These are phyloP conservation scores for Prietella phreatophila DNA, from an alignment of 2,113 vertebrate species.

Conservation along the genomic window DNA sequence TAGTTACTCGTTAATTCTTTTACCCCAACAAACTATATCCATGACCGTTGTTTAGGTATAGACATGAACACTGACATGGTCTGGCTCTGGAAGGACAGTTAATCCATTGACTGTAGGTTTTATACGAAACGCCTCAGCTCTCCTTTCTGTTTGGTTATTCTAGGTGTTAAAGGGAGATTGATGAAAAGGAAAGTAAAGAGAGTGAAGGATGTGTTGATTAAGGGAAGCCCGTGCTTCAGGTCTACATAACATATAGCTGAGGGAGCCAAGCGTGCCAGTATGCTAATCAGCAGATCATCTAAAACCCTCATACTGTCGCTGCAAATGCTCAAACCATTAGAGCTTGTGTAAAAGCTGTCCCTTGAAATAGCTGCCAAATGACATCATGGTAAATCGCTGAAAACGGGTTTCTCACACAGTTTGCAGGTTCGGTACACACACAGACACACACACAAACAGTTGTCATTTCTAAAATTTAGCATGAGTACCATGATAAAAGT, in stretches of 20 bases:
- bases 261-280: conserved; percentile 21
- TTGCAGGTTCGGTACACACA: not conserved
- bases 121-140: not conserved
- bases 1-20: not conserved
- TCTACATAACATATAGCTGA: conserved; percentile 28
- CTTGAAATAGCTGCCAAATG: conserved; percentile 9
- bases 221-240: conserved; percentile 21
- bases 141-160: not conserved
- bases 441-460: not conserved
- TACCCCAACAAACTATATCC: not conserved
- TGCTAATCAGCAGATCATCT: conserved; percentile 31
- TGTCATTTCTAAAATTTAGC: not conserved
- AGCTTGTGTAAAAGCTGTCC: not conserved
- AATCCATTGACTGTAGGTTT: not conserved
- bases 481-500: not conserved
- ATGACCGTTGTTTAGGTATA: not conserved
- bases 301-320: conserved; percentile 25
- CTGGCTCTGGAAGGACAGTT: not conserved
- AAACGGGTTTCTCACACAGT: not conserved
- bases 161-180: not conserved
- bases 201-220: conserved; percentile 2
- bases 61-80: not conserved
- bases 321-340: not conserved
- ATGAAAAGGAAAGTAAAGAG: not conserved
- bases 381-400: not conserved